A percentile compares a stretch with the other conserved stretches of the same genome.
phyloP scores from a whole-genome alignment of 2,888 invertebrate species.

The Myopa testacea region DNA sequence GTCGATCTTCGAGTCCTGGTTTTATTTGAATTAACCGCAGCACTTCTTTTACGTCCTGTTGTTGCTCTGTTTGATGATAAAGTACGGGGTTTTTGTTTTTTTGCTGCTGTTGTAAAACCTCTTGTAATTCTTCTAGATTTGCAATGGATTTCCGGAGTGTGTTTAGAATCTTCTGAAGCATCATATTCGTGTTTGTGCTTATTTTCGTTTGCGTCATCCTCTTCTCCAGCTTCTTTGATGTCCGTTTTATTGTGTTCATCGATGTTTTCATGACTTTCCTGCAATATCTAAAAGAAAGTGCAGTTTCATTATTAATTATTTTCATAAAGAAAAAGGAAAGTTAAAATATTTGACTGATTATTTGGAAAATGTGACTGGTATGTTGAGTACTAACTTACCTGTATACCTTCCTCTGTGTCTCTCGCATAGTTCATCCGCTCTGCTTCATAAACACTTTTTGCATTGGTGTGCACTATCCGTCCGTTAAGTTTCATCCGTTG shows the following conservation, averaged over 20 bases:
- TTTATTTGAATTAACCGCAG: slow-evolving; percentile 28
- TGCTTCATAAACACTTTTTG: slow-evolving; percentile 43
- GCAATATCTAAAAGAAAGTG: neutral
- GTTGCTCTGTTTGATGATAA: slow-evolving; percentile 30
- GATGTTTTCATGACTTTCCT: slow-evolving; percentile 38
- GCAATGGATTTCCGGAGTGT: slow-evolving; percentile 23
- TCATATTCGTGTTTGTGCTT: slow-evolving; percentile 36
- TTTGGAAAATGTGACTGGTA: no score
- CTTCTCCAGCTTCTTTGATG: slow-evolving; percentile 35
- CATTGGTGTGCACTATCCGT: slow-evolving; percentile 49
- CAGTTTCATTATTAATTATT: no score
- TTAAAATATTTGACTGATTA: no score
- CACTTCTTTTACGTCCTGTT: slow-evolving; percentile 42
- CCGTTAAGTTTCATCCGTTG: slow-evolving; percentile 62
- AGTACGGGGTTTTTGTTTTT: slow-evolving; percentile 25
- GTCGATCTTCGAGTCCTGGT: slow-evolving; percentile 34
- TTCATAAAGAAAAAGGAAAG: no score
- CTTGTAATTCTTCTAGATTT: slow-evolving; percentile 37
- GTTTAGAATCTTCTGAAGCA: slow-evolving; percentile 46
- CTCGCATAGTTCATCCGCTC: slow-evolving; percentile 31
- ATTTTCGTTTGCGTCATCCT: slow-evolving; percentile 26
- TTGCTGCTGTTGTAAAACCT: slow-evolving; percentile 29
- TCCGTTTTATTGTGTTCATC: slow-evolving; percentile 23
- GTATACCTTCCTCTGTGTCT: slow-evolving; percentile 16
- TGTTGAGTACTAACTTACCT: no score